Base-by-base conservation (phyloP, 1,140 invertebrate species). In the Manduca sexta region DNA sequence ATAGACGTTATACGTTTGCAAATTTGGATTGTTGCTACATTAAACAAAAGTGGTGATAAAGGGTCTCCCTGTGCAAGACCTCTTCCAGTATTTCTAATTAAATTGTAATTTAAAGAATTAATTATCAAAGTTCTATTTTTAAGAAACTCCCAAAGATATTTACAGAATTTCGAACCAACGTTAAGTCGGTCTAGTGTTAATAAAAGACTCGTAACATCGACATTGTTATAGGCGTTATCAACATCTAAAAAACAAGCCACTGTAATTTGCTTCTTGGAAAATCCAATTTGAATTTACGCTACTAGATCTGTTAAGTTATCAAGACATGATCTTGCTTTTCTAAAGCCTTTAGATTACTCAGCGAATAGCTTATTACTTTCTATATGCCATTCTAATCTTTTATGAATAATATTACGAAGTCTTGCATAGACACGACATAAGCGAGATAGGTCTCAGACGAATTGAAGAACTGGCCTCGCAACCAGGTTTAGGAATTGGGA, bases 61-160 rank as follows among this genome's bases (percentile, higher is more conserved):
- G 60, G 64, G 18, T 66, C 64, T 12, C 62, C 62, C 33, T 68
- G 61, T 8, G 61, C 58, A 8, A 68, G 12, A 35, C 65, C 65
- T 49, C 26, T 57, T 40, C 37, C 31, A 42, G 50, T 52, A 37
- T 48, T 42, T 45, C 50, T 43, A 21, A 3, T 3, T 7, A 21
- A 3, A 21, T 21, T 21, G 7, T 3, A 3, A 21, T 21, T 21
- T 37, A 30, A 29, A 10, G 8, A 35, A 29, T 44, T 33, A 44
- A 43, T 56, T 3, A 21, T 21, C 18, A 69, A 31, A 45, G 49
- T 14, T 52, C 59, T 50, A 40, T 62, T 51, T 38, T 34, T 62
- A 29, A 64, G 29, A 49, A 56, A 64, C 4, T 38, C n/a, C 52
- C 49, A 69, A 17, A 66, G n/a, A 43, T 66, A 58, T 16, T 35